A percentile compares a stretch with the other conserved stretches of the same genome.
phyloP scores from a whole-genome alignment of 2,888 invertebrate genomes.

The Oscheius sp. region DNA sequence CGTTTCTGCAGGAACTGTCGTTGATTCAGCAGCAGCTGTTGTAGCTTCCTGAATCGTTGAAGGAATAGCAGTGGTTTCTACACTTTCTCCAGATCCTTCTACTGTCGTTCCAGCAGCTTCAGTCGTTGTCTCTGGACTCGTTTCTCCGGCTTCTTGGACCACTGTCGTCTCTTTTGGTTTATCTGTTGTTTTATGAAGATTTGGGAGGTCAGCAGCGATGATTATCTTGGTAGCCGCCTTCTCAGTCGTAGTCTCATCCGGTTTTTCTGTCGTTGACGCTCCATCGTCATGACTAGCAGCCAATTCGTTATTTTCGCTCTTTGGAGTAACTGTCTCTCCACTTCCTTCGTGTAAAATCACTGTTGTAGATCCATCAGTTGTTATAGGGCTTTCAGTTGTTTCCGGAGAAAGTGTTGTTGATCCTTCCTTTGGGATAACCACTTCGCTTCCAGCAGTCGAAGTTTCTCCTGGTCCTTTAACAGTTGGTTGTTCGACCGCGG shows the following conservation, averaged over 20 bases:
- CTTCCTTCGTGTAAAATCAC: neutral
- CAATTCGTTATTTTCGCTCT: conserved; percentile 5
- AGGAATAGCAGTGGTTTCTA: conserved; percentile 9
- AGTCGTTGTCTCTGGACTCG: too few relatives aligned
- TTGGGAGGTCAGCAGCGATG: conserved; percentile 21
- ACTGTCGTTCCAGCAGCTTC: neutral
- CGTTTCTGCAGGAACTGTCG: neutral
- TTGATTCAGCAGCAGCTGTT: conserved; percentile 11
- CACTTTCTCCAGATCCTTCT: neutral
- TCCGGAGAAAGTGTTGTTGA: conserved; percentile 6
- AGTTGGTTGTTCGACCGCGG: conserved; percentile 31
- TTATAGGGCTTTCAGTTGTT: neutral
- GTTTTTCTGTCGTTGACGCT: conserved; percentile 28
- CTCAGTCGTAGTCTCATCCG: conserved; percentile 27
- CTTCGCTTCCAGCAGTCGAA: neutral
- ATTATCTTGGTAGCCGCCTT: conserved; percentile 17
- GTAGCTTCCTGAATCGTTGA: too few relatives aligned
- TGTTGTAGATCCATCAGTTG: neutral
- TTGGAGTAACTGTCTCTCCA: conserved; percentile 29
- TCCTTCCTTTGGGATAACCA: conserved; percentile 2
- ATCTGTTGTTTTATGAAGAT: neutral
- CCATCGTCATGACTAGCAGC: neutral
- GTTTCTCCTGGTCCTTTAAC: neutral
- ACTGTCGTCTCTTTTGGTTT: conserved; percentile 1
- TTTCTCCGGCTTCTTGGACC: conserved; percentile 13